Conservation (phyloP, 92 coral and sea anemone species). For the Porites evermanni region DNA sequence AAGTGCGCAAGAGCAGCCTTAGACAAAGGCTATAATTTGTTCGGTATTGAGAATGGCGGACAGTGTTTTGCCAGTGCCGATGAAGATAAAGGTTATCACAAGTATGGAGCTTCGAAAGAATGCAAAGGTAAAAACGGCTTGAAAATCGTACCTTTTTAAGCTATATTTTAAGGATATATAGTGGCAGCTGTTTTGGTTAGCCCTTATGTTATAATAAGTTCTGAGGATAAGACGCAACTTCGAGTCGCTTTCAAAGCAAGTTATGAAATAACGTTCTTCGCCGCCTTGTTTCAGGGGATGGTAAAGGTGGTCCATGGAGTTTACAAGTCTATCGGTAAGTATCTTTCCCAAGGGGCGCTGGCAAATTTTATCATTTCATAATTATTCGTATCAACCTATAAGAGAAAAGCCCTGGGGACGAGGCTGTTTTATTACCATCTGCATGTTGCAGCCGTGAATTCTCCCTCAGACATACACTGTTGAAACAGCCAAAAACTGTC, state of each 20-base stretch:
- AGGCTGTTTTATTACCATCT: no score
- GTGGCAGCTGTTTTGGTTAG: not conserved
- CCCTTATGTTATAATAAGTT: not conserved
- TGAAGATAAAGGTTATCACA: slow-evolving; percentile 64
- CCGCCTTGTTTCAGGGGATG: slow-evolving; percentile 72
- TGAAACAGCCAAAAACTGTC: no score
- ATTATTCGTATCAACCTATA: no score
- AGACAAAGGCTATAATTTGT: slow-evolving; percentile 72
- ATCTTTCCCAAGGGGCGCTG: not conserved
- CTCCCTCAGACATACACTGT: no score
- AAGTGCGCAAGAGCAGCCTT: slow-evolving; percentile 94
- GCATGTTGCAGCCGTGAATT: no score
- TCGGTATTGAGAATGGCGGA: slow-evolving; percentile 96
- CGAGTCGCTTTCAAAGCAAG: no score
- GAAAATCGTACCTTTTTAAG: not conserved
- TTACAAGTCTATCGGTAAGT: slow-evolving; percentile 92
- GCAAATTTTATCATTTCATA: no score
- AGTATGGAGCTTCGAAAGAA: slow-evolving; percentile 76
- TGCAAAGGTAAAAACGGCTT: slow-evolving; percentile 72
- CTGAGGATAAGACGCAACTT: no score
- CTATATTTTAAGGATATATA: not conserved
- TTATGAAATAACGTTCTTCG: not conserved
- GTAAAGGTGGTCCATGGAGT: slow-evolving; percentile 99
- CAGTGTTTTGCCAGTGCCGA: slow-evolving; percentile 87
- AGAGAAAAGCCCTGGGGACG: no score